Conservation (phyloP, 1,140 invertebrate genomes). For the Camponotus vicinus region DNA sequence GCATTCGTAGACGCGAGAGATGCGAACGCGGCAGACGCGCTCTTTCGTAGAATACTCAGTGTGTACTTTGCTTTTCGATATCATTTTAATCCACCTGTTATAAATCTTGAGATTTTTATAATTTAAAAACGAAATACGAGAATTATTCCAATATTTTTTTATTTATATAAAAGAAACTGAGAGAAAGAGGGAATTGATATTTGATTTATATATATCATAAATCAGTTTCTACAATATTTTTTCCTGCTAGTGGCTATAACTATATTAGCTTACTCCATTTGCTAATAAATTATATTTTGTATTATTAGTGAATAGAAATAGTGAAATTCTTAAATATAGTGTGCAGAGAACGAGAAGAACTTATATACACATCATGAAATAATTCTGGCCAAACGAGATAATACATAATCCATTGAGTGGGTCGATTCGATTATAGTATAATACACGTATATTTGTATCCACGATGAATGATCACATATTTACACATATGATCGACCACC, state of each 20-base stretch:
- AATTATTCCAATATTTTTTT: background rate
- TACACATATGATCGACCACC: slow-evolving; percentile 50
- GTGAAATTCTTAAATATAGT: background rate
- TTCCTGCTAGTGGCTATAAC: background rate
- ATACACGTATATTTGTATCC: background rate
- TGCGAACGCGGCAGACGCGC: slow-evolving; percentile 1
- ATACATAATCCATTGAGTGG: slow-evolving; percentile 8
- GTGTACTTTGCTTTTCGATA: background rate
- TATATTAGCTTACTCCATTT: background rate
- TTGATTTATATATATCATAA: background rate
- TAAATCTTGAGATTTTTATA: background rate
- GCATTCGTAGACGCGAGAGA: slow-evolving; percentile 55
- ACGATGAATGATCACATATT: background rate
- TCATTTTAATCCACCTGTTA: background rate
- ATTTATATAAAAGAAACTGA: too few species aligned
- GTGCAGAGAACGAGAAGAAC: background rate
- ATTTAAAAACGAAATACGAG: background rate
- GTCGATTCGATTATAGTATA: slow-evolving; percentile 19
- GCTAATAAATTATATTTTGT: background rate
- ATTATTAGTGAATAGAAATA: slow-evolving; percentile 2
- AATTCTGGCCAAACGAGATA: slow-evolving; percentile 18
- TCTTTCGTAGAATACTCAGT: background rate
- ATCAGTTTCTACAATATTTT: background rate
- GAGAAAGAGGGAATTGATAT: background rate
- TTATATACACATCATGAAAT: background rate